A percentile compares a stretch with the other conserved stretches of the same genome.
These are phyloP conservation scores for Callocephalon fimbriatum DNA, from an alignment of 2,113 vertebrate species.

Conservation along the genomic window DNA sequence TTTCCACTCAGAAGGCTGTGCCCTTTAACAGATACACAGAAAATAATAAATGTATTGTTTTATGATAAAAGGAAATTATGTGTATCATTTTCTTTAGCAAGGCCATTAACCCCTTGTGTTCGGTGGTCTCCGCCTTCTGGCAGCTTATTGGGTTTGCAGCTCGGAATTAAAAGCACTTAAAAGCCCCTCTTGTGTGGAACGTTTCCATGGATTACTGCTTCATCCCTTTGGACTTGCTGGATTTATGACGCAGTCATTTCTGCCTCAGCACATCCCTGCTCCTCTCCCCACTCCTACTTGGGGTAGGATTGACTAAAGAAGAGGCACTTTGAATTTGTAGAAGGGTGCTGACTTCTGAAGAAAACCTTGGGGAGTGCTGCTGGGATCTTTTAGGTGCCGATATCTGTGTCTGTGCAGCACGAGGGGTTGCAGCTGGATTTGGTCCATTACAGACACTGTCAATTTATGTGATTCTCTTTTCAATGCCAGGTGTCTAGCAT, in stretches of 20 bases:
- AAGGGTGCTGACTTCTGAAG: not conserved
- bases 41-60: constrained; percentile 90
- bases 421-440: not conserved
- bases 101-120: constrained; percentile 73
- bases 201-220: constrained; percentile 55
- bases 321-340: not conserved
- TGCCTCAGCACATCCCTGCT: not conserved
- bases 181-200: constrained; percentile 22
- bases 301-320: not conserved
- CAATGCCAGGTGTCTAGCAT: constrained; percentile 9
- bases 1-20: constrained; percentile 92
- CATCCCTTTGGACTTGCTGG: constrained; percentile 45
- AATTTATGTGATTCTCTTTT: not conserved
- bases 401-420: not conserved
- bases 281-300: not conserved
- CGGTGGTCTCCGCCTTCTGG: constrained; percentile 27
- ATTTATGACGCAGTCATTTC: not conserved
- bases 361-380: not conserved
- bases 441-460: not conserved
- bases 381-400: not conserved
- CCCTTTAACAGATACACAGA: constrained; percentile 89
- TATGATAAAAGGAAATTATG: constrained; percentile 82
- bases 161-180: constrained; percentile 45
- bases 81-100: constrained; percentile 57
- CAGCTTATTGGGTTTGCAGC: constrained; percentile 45